phyloP scores from a whole-genome alignment of 1,140 invertebrate genomes.

The Patella vulgata region DNA sequence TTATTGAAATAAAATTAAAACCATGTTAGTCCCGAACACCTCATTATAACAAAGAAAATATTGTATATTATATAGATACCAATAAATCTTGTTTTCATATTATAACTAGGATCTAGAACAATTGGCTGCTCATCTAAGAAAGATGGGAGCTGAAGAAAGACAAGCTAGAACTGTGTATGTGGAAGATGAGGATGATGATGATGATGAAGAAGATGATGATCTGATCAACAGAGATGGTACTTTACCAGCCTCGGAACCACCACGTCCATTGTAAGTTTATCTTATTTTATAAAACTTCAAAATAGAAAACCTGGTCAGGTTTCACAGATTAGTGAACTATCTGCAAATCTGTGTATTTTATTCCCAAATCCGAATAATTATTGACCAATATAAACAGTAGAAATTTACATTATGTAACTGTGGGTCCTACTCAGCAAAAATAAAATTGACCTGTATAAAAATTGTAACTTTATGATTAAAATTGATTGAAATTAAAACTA shows the following conservation, averaged over 20 bases:
- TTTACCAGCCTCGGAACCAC: constrained; percentile 92
- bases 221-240: constrained; percentile 88
- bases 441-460: no score
- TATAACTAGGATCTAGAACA: constrained; percentile 94
- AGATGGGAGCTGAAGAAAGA: constrained; percentile 77
- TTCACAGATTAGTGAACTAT: no score
- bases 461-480: no score
- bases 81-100: constrained; percentile 19
- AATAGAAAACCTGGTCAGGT: no score
- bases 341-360: no score
- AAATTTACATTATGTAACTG: no score
- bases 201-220: constrained; percentile 68
- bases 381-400: no score
- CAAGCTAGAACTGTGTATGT: constrained; percentile 49
- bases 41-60: neutral
- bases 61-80: neutral
- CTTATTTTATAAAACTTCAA: neutral
- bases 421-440: no score
- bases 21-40: no score
- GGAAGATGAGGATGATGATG: constrained; percentile 66
- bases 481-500: no score
- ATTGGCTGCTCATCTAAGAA: constrained; percentile 91
- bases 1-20: no score
- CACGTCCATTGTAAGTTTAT: constrained; percentile 89
- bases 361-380: no score